Conservation (phyloP, 2,113 vertebrate species). For the Uropsilus gracilis region DNA sequence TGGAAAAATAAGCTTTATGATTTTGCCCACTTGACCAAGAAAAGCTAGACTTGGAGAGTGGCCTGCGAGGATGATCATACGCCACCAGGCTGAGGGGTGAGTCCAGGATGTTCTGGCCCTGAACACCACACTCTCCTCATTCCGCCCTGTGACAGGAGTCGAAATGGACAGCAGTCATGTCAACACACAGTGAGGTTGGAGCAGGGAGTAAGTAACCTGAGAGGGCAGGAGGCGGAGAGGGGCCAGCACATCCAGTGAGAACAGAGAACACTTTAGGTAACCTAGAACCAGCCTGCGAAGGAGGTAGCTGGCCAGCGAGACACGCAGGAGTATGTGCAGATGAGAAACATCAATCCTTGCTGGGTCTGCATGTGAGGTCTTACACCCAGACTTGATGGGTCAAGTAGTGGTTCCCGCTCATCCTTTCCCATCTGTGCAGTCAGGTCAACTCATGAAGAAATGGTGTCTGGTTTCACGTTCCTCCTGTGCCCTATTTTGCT, state of each 20-base stretch:
- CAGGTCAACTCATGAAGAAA: no score
- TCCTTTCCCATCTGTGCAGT: background rate
- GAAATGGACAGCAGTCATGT: background rate
- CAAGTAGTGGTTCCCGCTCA: background rate
- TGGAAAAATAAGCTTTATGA: background rate
- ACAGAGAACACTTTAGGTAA: background rate
- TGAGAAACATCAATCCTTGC: accelerated
- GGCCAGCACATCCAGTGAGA: background rate
- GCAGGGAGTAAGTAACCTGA: background rate
- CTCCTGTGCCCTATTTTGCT: background rate
- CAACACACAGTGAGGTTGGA: background rate
- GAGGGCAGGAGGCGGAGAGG: no score
- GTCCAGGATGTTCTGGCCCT: background rate
- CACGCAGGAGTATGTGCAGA: accelerated
- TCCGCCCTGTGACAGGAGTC: background rate
- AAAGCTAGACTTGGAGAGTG: background rate
- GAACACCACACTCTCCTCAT: background rate
- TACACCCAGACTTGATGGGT: background rate
- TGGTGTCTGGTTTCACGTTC: background rate
- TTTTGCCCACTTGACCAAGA: background rate
- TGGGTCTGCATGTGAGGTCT: background rate
- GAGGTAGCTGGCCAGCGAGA: background rate
- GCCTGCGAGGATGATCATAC: background rate
- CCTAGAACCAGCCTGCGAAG: background rate
- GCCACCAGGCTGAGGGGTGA: background rate